These are phyloP conservation scores for Ochropacha duplaris DNA, from an alignment of 2,888 invertebrate genomes.

Conservation along the genomic window DNA sequence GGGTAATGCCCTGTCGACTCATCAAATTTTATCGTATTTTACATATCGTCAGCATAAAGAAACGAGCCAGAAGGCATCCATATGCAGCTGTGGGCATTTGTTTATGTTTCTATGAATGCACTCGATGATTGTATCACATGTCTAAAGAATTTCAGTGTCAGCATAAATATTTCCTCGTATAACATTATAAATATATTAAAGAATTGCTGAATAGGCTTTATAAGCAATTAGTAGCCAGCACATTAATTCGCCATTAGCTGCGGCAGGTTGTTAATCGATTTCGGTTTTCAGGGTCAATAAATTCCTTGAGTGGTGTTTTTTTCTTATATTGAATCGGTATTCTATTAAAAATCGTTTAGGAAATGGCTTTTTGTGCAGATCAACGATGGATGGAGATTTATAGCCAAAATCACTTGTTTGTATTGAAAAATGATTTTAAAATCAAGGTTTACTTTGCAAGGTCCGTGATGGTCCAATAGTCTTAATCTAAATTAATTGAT, in stretches of 20 bases:
- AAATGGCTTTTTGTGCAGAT: not conserved
- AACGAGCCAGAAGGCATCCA: slow-evolving; percentile 28
- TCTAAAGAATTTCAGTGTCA: slow-evolving; percentile 1
- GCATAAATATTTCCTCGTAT: not conserved
- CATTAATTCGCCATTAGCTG: slow-evolving; percentile 34
- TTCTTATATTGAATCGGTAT: not conserved
- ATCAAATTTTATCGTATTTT: slow-evolving; percentile 44
- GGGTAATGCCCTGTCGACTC: slow-evolving; percentile 63
- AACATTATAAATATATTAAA: slow-evolving; percentile 23
- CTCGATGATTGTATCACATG: slow-evolving; percentile 20
- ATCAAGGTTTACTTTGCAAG: too few relatives aligned
- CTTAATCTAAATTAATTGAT: not conserved
- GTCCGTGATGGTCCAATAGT: too few relatives aligned
- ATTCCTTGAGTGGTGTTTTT: not conserved
- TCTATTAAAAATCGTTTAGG: not conserved
- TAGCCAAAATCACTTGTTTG: too few relatives aligned
- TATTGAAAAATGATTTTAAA: too few relatives aligned
- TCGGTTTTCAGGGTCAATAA: slow-evolving; percentile 23
- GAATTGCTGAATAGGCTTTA: slow-evolving; percentile 21
- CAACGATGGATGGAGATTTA: not conserved
- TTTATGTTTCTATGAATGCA: slow-evolving; percentile 43
- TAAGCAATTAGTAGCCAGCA: slow-evolving; percentile 28
- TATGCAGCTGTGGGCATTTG: slow-evolving; percentile 39
- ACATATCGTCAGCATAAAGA: slow-evolving; percentile 26
- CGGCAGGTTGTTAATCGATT: slow-evolving; percentile 36